Conservation (phyloP, 2,797 vertebrate species). For the Ctenopoma multispine region DNA sequence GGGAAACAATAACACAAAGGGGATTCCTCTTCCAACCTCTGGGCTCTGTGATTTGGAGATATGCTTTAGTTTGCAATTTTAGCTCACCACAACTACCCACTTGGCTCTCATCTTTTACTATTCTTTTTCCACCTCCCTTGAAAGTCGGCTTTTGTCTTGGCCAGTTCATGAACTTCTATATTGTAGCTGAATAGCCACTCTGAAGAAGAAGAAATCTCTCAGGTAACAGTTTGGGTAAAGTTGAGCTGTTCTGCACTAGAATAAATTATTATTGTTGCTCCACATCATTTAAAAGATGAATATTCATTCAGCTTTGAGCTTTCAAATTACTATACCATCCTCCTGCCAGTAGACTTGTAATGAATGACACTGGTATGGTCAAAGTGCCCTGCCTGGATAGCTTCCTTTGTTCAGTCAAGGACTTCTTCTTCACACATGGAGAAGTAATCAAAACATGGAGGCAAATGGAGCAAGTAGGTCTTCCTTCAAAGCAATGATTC, state of each 20-base stretch:
- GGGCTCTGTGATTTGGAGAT: slow-evolving; percentile 71
- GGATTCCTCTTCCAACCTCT: slow-evolving; percentile 77
- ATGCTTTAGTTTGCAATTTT: slow-evolving; percentile 76
- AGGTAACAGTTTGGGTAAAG: slow-evolving; percentile 33
- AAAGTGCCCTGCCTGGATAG: slow-evolving; percentile 46
- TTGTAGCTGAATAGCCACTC: slow-evolving; percentile 24
- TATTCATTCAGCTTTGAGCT: slow-evolving; percentile 30
- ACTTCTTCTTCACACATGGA: slow-evolving; percentile 79
- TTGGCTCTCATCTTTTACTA: slow-evolving; percentile 56
- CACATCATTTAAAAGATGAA: slow-evolving; percentile 54
- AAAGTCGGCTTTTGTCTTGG: slow-evolving; percentile 61
- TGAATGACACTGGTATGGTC: slow-evolving; percentile 46
- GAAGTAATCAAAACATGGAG: slow-evolving; percentile 77
- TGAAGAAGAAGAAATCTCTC: slow-evolving; percentile 45
- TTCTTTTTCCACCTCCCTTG: slow-evolving; percentile 72
- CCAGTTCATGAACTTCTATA: slow-evolving; percentile 24
- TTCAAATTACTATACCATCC: slow-evolving; percentile 40
- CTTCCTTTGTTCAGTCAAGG: slow-evolving; percentile 61
- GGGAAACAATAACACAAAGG: slow-evolving; percentile 85
- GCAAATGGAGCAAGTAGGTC: slow-evolving; percentile 72
- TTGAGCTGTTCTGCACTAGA: slow-evolving; percentile 1
- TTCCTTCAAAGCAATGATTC: slow-evolving; percentile 75
- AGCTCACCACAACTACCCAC: slow-evolving; percentile 67
- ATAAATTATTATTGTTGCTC: slow-evolving; percentile 25
- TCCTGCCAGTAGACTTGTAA: slow-evolving; percentile 40